A percentile compares a stretch with the other conserved stretches of the same genome.
Conservation (phyloP, 1,140 invertebrate species). For the Microplitis demolitor region DNA sequence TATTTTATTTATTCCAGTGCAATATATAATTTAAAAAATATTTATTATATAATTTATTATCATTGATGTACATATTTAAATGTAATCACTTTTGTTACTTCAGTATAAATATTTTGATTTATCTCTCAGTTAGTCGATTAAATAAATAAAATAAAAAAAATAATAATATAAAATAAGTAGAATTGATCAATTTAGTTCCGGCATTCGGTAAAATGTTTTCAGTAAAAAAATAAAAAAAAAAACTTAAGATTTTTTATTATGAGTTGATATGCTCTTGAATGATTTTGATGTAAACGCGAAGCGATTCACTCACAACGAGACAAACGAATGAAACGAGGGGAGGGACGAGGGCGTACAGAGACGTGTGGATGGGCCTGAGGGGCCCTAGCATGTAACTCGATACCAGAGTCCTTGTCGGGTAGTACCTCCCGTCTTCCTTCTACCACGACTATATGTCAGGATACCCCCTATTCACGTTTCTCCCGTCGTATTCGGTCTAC, state of each 20-base stretch:
- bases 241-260: too few relatives aligned
- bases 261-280: background rate
- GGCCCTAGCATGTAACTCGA: constrained; percentile 27
- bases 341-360: constrained; percentile 1
- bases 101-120: too few relatives aligned
- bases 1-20: background rate
- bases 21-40: background rate
- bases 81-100: too few relatives aligned
- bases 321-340: constrained; percentile 7
- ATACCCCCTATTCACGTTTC: constrained; percentile 17
- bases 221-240: too few relatives aligned
- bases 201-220: too few relatives aligned
- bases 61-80: too few relatives aligned
- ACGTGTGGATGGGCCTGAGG: constrained; percentile 25
- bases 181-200: too few relatives aligned
- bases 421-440: constrained; percentile 1
- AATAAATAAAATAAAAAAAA: too few relatives aligned
- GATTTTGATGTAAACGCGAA: background rate
- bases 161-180: too few relatives aligned
- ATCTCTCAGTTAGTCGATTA: too few relatives aligned
- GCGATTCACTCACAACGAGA: constrained; percentile 1
- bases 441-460: constrained; percentile 16
- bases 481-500: constrained; percentile 26
- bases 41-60: too few relatives aligned
- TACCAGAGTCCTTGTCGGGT: constrained; percentile 24